Evolutionary conservation across 2,113 vertebrate genomes (phyloP), one percentile per base, ranked within the genome.

Genomic region (Rhinopomastus cyanomelas): DNA sequence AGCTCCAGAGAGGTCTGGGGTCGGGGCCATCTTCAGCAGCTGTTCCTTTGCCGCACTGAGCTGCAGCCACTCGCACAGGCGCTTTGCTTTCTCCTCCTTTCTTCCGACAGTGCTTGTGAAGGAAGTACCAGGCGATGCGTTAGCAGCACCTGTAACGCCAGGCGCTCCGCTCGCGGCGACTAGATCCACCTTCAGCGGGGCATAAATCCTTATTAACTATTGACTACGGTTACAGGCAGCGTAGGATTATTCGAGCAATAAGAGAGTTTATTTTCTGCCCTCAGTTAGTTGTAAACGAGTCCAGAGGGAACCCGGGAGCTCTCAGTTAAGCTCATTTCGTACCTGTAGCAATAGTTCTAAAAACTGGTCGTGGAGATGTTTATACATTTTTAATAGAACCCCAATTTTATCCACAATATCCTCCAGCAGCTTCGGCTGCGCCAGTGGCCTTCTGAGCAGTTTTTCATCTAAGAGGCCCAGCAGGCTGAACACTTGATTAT

Each of bases 401-500:
- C 92, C 56, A 64, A 44, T 97, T 97, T 95, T 91, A 87, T 83
- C 52, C 75, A 65, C 90, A 81, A 60, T 87, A 93, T 95, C 59
- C 96, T 96, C 95, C 86, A 93, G 95, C 67, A 96, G 78, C 62
- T 95, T 92, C 72, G 87, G 94, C 88, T 93, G 57, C 80, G 71
- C 82, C 74, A 93, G 66, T 81, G 75, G 80, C 36, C 82, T 97
- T 79, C 86, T 94, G 93, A 97, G 96, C 59, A 95, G 93, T 94
- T 97, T 93, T 97, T 92, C 96, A 93, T 77, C 81, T 95, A 97
- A 97, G 95, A 94, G 93, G 83, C 96, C 97, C 85, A 95, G 95
- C 92, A 93, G 90, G 95, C 96, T 94, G 96, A 95, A 90, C 42
- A 55, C 81, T 94, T 97, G 96, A 97, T 97, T 97, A 95, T 97